These are phyloP conservation scores for Rhinophrynus dorsalis DNA, from an alignment of 2,797 vertebrate species.

Conservation along the genomic window DNA sequence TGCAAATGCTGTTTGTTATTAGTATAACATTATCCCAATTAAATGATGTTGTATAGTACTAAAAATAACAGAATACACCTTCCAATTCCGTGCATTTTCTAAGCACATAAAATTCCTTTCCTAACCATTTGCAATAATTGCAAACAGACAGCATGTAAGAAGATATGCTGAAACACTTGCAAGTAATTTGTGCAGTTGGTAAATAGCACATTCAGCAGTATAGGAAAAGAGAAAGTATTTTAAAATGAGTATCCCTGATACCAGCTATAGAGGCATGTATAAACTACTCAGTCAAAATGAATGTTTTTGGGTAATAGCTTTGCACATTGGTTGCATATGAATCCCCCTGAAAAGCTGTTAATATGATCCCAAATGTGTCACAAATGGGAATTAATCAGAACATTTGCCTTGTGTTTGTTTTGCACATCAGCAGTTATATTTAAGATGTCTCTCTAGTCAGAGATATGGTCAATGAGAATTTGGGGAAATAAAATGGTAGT, in stretches of 20 bases:
- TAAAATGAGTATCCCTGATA: conserved; percentile 18
- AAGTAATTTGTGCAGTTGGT: conserved; percentile 51
- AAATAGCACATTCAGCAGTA: conserved; percentile 47
- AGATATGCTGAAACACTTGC: conserved; percentile 43
- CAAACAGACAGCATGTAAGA: conserved; percentile 46
- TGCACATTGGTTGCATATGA: conserved; percentile 33
- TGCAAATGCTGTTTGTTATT: conserved; percentile 35
- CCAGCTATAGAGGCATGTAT: conserved; percentile 19
- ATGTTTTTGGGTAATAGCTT: conserved; percentile 46
- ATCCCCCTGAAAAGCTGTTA: conserved; percentile 31
- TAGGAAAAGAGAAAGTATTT: conserved; percentile 28
- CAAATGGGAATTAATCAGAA: conserved; percentile 29
- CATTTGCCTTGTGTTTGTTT: conserved; percentile 31
- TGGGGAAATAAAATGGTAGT: not conserved
- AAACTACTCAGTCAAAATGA: conserved; percentile 37
- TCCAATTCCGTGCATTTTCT: conserved; percentile 33
- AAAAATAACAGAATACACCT: conserved; percentile 38
- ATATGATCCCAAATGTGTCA: conserved; percentile 12
- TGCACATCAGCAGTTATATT: not conserved
- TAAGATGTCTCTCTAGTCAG: conserved; percentile 14
- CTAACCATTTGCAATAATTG: conserved; percentile 45
- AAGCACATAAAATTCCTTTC: conserved; percentile 35
- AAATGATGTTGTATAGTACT: conserved; percentile 27
- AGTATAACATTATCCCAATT: conserved; percentile 43
- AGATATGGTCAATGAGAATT: not conserved